Percentiles rank a stretch among this genome's conserved stretches.
Conservation (phyloP, 2,888 invertebrate species). For the Apamea crenata region DNA sequence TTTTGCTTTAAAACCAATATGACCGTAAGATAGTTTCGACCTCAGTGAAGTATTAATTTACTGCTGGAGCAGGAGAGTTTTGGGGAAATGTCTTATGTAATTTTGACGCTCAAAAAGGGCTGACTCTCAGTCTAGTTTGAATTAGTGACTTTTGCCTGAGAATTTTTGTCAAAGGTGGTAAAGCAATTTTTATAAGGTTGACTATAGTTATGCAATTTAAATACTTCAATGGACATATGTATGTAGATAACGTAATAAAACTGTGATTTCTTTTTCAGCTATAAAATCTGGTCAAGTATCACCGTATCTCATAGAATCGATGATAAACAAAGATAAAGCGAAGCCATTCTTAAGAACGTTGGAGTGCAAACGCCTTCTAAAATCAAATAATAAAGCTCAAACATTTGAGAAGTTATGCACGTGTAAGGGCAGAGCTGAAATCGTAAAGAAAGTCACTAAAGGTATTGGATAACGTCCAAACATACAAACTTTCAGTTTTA, state of each 20-base stretch:
- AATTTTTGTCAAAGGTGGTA: background rate
- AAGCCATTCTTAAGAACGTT: constrained; percentile 22
- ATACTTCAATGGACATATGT: background rate
- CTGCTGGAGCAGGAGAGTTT: background rate
- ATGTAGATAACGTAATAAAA: background rate
- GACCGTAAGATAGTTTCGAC: background rate
- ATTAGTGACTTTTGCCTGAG: background rate
- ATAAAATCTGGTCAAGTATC: constrained; percentile 45
- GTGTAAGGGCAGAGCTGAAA: constrained; percentile 15
- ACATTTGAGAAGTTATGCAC: constrained; percentile 15
- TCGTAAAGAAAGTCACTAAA: constrained; percentile 21
- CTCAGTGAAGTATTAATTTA: background rate
- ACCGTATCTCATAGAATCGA: constrained; percentile 41
- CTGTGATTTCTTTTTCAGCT: constrained; percentile 23
- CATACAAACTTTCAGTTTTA: background rate
- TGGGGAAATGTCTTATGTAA: background rate
- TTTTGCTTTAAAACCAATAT: background rate
- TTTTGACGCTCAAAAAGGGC: background rate
- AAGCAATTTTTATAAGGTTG: background rate
- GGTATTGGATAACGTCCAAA: constrained; percentile 20
- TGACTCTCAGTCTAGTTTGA: background rate
- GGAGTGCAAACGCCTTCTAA: background rate
- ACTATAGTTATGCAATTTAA: background rate
- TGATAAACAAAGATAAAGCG: constrained; percentile 42
- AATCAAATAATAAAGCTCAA: constrained; percentile 7